A percentile compares a stretch with the other conserved stretches of the same genome.
These are phyloP conservation scores for Myioborus miniatus DNA, from an alignment of 2,797 vertebrate species.

Conservation along the genomic window DNA sequence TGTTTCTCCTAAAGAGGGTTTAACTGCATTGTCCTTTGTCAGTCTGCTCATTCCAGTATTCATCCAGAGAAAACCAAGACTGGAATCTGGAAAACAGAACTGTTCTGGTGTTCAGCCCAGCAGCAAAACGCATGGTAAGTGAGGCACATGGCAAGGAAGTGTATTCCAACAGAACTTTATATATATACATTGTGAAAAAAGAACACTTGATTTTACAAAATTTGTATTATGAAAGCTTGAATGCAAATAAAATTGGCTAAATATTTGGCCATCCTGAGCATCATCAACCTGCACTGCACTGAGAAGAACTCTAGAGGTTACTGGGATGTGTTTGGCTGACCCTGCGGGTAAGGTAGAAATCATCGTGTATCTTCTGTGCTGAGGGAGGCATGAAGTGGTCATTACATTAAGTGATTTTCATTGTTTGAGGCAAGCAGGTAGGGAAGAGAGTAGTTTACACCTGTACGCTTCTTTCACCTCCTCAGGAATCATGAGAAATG, in stretches of 20 bases:
- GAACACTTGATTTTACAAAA: background rate
- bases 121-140: background rate
- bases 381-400: background rate
- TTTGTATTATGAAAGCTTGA: background rate
- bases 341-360: background rate
- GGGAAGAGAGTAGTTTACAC: background rate
- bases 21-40: background rate
- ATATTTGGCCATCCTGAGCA: background rate
- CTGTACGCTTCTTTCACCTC: background rate
- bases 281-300: background rate
- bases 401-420: background rate
- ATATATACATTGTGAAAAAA: background rate
- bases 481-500: background rate
- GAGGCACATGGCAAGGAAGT: background rate
- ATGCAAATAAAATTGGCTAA: background rate
- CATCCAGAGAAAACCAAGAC: background rate
- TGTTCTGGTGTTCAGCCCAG: background rate
- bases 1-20: background rate
- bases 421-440: background rate
- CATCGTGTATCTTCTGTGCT: background rate
- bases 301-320: background rate
- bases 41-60: background rate
- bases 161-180: background rate
- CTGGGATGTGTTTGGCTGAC: background rate
- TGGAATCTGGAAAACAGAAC: background rate